Evolutionary conservation across 2,113 vertebrate species (phyloP).

Genomic region (Oceanodroma tethys): DNA sequence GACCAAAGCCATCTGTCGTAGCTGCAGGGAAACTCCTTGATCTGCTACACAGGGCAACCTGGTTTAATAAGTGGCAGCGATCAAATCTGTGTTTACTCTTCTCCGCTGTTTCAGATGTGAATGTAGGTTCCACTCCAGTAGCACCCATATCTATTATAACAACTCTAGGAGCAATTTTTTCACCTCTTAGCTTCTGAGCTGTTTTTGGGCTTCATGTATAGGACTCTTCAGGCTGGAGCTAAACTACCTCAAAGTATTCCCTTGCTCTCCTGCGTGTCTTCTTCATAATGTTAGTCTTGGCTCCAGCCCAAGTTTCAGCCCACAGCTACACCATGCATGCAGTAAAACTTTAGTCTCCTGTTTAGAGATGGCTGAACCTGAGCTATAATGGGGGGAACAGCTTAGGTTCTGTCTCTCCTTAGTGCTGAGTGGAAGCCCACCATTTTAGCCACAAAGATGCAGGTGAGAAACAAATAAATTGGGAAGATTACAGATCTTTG

Average conservation of each 20-base stretch:
- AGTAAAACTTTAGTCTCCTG: background rate
- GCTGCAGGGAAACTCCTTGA: background rate
- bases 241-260: background rate
- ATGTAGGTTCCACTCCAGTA: background rate
- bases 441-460: background rate
- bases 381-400: background rate
- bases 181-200: background rate
- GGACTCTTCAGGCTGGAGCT: background rate
- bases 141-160: background rate
- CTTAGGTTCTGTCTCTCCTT: background rate
- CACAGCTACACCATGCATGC: background rate
- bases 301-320: background rate
- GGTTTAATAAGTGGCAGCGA: background rate
- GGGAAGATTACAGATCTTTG: background rate
- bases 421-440: background rate
- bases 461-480: background rate
- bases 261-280: background rate
- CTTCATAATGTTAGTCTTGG: background rate
- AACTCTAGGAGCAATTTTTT: background rate
- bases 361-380: background rate
- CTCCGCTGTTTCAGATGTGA: background rate
- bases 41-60: background rate
- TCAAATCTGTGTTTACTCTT: background rate
- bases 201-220: background rate
- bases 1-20: slow-evolving; percentile 12